Percentiles rank a stretch among this genome's conserved stretches.
Conservation (phyloP, 2,888 invertebrate species). For the Timandra comae region DNA sequence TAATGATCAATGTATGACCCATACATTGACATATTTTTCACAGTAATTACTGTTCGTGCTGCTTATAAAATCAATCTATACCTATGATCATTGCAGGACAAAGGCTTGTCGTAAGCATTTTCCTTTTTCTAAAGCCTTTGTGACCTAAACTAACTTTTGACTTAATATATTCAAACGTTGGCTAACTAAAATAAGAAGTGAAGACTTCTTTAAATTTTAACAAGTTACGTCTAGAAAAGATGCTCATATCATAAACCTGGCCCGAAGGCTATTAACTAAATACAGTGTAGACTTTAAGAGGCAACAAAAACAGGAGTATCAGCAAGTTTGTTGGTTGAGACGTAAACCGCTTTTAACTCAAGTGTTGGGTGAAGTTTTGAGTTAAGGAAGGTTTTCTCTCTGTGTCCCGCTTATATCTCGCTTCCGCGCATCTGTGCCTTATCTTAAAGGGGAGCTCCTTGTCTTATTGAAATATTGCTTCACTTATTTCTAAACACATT, state of each 20-base stretch:
- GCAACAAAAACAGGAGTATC: constrained; percentile 26
- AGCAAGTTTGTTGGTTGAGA: constrained; percentile 22
- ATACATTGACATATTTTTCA: too few relatives aligned
- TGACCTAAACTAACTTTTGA: too few relatives aligned
- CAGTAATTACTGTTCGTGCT: too few relatives aligned
- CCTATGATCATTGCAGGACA: too few relatives aligned
- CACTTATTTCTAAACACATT: constrained; percentile 15
- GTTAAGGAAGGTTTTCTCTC: constrained; percentile 15
- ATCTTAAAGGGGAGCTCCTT: constrained; percentile 12
- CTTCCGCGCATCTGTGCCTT: constrained; percentile 42
- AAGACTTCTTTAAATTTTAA: not conserved
- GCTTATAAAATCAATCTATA: too few relatives aligned
- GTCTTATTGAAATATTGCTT: constrained; percentile 20
- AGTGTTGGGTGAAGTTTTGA: constrained; percentile 33
- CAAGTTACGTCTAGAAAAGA: not conserved
- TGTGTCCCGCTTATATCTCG: constrained; percentile 44
- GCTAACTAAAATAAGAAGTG: not conserved
- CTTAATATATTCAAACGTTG: not conserved
- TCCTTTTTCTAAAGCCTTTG: too few relatives aligned
- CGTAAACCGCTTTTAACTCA: constrained; percentile 22
- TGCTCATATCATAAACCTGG: constrained; percentile 1
- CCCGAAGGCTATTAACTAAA: constrained; percentile 14
- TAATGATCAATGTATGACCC: too few relatives aligned
- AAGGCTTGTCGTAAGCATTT: too few relatives aligned
- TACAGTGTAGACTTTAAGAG: constrained; percentile 8